Conservation (phyloP, 2,797 vertebrate species). For the Onychomys arenicola region DNA sequence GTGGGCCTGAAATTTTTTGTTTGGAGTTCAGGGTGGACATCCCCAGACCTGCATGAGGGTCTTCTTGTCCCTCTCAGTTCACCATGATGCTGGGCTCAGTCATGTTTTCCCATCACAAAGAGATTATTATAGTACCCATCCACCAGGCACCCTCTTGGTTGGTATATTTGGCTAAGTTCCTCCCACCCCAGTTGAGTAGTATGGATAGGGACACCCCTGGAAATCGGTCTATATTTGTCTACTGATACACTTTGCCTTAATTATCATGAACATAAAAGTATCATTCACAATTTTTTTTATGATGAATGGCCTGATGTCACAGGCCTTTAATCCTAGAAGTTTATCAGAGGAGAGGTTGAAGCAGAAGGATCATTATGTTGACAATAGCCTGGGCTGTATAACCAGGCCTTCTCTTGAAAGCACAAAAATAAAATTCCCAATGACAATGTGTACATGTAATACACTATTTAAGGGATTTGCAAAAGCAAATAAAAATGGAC, state of each 20-base stretch:
- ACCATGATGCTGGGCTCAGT: background rate
- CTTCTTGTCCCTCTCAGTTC: background rate
- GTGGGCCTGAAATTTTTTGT: background rate
- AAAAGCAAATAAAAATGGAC: background rate
- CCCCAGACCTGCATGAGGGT: background rate
- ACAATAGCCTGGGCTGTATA: background rate
- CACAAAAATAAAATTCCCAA: background rate
- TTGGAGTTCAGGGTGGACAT: fast-evolving
- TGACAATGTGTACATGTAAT: background rate
- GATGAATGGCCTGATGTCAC: background rate
- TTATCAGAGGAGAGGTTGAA: background rate
- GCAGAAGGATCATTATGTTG: background rate
- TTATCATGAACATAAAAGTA: background rate
- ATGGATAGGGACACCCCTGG: background rate
- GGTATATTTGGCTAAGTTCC: background rate
- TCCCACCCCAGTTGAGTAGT: background rate
- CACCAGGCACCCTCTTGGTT: background rate
- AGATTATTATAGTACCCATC: background rate
- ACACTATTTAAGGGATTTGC: background rate
- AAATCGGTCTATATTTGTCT: background rate
- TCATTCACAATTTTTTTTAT: background rate
- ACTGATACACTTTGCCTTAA: background rate
- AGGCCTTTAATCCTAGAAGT: background rate
- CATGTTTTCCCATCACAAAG: background rate
- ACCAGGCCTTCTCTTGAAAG: background rate